phyloP scores from a whole-genome alignment of 2,888 invertebrate genomes.

The Trichopria drosophilae region DNA sequence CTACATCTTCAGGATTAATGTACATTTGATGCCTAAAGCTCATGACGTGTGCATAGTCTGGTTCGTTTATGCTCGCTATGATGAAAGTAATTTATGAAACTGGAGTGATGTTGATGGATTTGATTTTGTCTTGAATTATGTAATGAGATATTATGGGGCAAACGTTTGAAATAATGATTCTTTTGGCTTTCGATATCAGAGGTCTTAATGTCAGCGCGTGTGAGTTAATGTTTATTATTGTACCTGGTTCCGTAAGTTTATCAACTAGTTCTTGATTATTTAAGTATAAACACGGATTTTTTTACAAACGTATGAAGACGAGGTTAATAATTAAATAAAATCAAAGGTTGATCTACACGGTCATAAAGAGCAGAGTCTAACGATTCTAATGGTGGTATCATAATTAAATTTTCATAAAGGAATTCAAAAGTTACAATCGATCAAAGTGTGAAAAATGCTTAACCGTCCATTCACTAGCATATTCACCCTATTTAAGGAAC shows the following conservation, averaged over 20 bases:
- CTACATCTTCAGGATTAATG: conserved; percentile 26
- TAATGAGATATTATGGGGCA: conserved; percentile 34
- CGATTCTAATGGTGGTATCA: no score
- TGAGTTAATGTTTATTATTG: conserved; percentile 13
- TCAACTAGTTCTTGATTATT: conserved; percentile 12
- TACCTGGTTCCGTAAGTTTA: conserved; percentile 8
- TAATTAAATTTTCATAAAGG: no score
- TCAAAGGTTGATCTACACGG: no score
- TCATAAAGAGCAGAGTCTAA: no score
- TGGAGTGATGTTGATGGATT: conserved; percentile 17
- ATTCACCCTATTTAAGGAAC: no score
- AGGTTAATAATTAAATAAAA: no score
- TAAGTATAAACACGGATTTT: conserved; percentile 14
- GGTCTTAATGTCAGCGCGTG: conserved; percentile 19
- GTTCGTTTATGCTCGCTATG: conserved; percentile 27
- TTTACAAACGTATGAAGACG: no score
- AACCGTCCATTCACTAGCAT: no score
- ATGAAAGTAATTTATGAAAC: conserved; percentile 32
- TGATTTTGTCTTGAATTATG: conserved; percentile 24
- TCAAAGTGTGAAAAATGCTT: no score
- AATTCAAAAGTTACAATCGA: no score
- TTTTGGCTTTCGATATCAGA: conserved; percentile 18
- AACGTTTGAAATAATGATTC: conserved; percentile 32
- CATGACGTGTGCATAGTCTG: conserved; percentile 26
- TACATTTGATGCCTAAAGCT: conserved; percentile 35